A percentile compares a stretch with the other conserved stretches of the same genome.
These are phyloP conservation scores for Oreochromis aureus DNA, from an alignment of 2,113 vertebrate genomes.

Conservation along the genomic window DNA sequence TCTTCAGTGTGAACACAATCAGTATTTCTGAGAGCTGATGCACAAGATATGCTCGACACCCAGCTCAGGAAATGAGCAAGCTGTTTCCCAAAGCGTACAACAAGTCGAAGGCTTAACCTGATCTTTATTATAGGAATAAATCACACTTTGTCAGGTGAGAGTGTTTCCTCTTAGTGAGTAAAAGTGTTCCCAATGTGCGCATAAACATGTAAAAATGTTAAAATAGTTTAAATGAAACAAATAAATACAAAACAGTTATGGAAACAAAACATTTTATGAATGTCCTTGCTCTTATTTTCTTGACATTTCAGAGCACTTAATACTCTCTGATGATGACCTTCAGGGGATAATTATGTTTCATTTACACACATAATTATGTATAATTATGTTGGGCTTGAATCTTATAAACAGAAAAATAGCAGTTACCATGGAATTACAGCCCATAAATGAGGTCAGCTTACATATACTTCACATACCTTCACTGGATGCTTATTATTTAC, in stretches of 20 bases:
- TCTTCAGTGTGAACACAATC: not conserved
- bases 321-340: accelerated
- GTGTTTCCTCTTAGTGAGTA: not conserved
- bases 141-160: not conserved
- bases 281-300: not conserved
- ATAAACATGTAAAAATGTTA: not conserved
- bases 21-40: not conserved
- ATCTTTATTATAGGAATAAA: not conserved
- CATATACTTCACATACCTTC: not conserved
- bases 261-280: not conserved
- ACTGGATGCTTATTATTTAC: not conserved
- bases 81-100: not conserved
- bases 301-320: accelerated
- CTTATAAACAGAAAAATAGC: not conserved
- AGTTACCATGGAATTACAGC: not conserved
- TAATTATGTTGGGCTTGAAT: not conserved
- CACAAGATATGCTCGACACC: not conserved
- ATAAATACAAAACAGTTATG: not conserved
- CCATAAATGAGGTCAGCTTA: not conserved
- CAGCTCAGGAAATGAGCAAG: not conserved
- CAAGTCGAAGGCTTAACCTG: not conserved
- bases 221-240: not conserved
- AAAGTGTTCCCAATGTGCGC: accelerated
- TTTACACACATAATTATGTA: not conserved
- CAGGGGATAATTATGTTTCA: not conserved